Conservation (phyloP, 2,113 vertebrate species). For the Podilymbus podiceps region DNA sequence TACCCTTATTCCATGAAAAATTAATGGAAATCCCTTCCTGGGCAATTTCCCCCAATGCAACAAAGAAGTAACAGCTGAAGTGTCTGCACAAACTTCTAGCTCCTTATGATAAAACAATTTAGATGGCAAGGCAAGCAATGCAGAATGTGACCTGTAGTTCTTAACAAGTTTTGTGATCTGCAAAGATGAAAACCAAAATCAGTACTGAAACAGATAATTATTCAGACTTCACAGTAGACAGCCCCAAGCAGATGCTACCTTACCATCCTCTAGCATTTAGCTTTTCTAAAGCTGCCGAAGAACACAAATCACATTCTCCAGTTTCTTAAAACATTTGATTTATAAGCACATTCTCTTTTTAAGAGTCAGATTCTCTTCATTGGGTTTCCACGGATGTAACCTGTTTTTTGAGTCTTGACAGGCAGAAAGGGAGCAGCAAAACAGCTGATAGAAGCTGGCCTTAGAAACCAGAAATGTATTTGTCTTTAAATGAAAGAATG, state of each 20-base stretch:
- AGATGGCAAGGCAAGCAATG: conserved; percentile 85
- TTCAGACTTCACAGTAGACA: not conserved
- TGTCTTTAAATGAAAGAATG: not conserved
- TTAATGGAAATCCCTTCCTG: conserved; percentile 86
- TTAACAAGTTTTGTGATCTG: conserved; percentile 93
- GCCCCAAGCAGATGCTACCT: not conserved
- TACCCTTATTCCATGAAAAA: conserved; percentile 93
- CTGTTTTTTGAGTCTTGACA: not conserved
- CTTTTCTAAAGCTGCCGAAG: not conserved
- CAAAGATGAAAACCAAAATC: not conserved
- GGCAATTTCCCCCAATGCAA: conserved; percentile 86
- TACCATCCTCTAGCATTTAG: not conserved
- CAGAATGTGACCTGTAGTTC: conserved; percentile 91
- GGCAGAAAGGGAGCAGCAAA: not conserved
- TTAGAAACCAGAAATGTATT: not conserved
- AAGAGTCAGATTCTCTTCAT: not conserved
- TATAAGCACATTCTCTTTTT: not conserved
- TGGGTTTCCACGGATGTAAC: not conserved
- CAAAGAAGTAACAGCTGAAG: conserved; percentile 76
- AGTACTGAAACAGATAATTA: accelerated
- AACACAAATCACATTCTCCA: not conserved
- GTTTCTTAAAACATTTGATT: not conserved
- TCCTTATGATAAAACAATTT: conserved; percentile 89
- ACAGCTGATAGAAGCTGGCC: not conserved
- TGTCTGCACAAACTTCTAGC: conserved; percentile 80